Percentiles rank a stretch among this genome's conserved stretches.
These are phyloP conservation scores for Pocillopora grandis DNA, from an alignment of 92 coral and sea anemone genomes.

Conservation along the genomic window DNA sequence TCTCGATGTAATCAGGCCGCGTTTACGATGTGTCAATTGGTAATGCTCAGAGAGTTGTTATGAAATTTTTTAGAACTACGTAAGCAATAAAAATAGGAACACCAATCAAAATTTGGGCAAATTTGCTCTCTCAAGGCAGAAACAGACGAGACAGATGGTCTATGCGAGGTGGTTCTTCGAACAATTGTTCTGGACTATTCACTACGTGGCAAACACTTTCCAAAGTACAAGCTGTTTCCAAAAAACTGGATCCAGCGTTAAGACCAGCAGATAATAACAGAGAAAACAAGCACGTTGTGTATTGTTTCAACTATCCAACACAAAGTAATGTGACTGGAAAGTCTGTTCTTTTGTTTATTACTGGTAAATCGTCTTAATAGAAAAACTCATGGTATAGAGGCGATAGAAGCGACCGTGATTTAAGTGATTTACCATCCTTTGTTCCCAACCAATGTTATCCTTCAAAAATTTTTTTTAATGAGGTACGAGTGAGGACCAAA, in stretches of 20 bases:
- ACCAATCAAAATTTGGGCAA: no score
- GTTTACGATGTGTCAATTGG: no score
- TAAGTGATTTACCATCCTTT: neutral
- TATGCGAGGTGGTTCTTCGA: neutral
- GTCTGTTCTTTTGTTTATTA: neutral
- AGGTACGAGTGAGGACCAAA: neutral
- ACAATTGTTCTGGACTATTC: neutral
- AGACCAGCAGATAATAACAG: neutral
- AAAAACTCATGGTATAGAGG: neutral
- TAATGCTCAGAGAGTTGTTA: no score
- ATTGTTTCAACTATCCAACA: neutral
- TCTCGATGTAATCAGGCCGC: no score
- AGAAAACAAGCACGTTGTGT: neutral
- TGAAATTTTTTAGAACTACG: no score
- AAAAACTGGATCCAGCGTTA: neutral
- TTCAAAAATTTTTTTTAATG: neutral
- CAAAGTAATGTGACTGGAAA: neutral
- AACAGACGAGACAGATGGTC: no score
- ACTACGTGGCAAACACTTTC: neutral
- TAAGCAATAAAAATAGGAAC: no score
- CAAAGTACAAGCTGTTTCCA: neutral
- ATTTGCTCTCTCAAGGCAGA: no score
- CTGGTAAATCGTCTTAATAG: neutral
- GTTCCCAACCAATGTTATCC: neutral
- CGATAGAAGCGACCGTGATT: neutral